These are phyloP conservation scores for Mustelus asterias DNA, from an alignment of 2,113 vertebrate species.

Conservation along the genomic window DNA sequence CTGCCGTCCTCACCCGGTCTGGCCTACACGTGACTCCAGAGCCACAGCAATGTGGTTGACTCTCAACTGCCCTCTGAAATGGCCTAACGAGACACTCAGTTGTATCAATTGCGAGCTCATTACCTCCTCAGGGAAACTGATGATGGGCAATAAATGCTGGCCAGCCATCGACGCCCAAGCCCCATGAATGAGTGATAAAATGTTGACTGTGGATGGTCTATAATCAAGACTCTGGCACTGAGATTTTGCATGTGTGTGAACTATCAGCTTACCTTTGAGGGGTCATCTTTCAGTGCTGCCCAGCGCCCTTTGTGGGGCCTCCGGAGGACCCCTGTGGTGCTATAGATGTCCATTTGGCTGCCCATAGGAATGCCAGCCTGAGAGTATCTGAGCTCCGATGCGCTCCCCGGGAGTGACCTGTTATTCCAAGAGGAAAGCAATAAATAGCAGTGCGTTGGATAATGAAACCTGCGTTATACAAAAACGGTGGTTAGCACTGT, in stretches of 20 bases:
- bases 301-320: constrained; percentile 67
- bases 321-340: constrained; percentile 62
- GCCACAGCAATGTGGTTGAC: too few species aligned
- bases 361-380: constrained; percentile 65
- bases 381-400: constrained; percentile 78
- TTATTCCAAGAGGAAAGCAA: constrained; percentile 23
- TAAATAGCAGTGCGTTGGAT: neutral
- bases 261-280: constrained; percentile 63
- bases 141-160: too few species aligned
- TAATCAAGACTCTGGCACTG: neutral
- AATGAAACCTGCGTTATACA: too few species aligned
- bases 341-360: constrained; percentile 74
- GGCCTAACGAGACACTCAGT: too few species aligned
- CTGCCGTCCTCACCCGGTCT: too few species aligned
- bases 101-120: too few species aligned
- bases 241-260: neutral
- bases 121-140: too few species aligned
- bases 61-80: too few species aligned
- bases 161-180: too few species aligned
- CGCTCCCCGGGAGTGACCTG: constrained; percentile 83
- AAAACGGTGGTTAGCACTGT: neutral
- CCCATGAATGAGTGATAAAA: too few species aligned
- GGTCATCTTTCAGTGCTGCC: constrained; percentile 72
- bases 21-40: too few species aligned
- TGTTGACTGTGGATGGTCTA: neutral